Percentiles rank a stretch among this genome's conserved stretches.
phyloP scores from a whole-genome alignment of 2,113 vertebrate species.

The Muscicapa adusta region DNA sequence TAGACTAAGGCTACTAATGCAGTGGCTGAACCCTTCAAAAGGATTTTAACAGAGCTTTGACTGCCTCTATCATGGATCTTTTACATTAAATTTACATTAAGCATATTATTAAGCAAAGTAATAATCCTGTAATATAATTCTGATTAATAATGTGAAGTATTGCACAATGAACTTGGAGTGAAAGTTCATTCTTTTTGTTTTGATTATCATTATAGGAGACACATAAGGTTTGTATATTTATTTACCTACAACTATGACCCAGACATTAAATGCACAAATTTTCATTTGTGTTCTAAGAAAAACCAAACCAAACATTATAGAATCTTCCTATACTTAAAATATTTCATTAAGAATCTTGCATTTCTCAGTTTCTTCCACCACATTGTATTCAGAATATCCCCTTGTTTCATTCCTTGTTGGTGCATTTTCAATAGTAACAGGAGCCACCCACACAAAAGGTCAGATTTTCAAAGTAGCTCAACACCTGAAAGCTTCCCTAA shows the following conservation, averaged over 20 bases:
- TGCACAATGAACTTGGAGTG: neutral
- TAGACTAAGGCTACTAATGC: conserved; percentile 35
- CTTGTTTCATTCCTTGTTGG: neutral
- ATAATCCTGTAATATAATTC: conserved; percentile 46
- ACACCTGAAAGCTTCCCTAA: neutral
- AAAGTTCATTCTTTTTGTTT: conserved; percentile 15
- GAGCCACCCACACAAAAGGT: neutral
- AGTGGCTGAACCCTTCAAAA: conserved; percentile 33
- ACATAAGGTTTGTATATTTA: neutral
- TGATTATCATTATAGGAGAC: neutral
- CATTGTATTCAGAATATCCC: neutral
- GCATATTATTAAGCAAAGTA: conserved; percentile 55
- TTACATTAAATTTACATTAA: conserved; percentile 67
- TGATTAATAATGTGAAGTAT: conserved; percentile 43
- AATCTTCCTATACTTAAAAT: neutral
- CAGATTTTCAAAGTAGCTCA: neutral
- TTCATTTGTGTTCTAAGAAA: neutral
- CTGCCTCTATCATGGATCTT: conserved; percentile 32
- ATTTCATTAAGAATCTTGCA: neutral
- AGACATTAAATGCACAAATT: neutral
- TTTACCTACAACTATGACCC: neutral
- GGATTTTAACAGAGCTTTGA: conserved; percentile 56
- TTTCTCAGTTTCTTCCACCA: neutral
- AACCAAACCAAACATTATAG: neutral
- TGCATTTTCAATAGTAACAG: neutral